Evolutionary conservation across 2,797 vertebrate genomes (phyloP).

Genomic region (Gouania willdenowi): DNA sequence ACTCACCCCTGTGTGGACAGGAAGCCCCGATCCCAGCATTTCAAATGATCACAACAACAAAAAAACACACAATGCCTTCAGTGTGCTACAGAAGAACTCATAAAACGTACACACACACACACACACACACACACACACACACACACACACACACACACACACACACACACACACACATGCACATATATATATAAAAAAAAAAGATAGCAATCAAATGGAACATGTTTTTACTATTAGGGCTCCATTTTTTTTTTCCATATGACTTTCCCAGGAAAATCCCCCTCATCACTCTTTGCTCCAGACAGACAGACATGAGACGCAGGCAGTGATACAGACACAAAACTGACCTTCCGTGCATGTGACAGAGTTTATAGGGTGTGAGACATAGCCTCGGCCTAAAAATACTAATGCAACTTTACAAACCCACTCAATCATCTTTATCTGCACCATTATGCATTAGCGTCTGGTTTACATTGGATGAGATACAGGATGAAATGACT

Average conservation of each 20-base stretch:
- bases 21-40: conserved; percentile 59
- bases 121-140: conserved; percentile 11
- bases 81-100: conserved; percentile 63
- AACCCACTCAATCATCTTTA: conserved; percentile 1
- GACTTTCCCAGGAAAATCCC: conserved; percentile 77
- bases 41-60: conserved; percentile 67
- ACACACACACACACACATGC: conserved; percentile 24
- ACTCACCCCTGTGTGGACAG: conserved; percentile 61
- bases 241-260: conserved; percentile 63
- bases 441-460: conserved; percentile 3
- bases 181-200: conserved; percentile 6
- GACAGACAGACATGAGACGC: conserved; percentile 65
- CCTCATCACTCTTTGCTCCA: conserved; percentile 59
- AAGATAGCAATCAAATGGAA: conserved; percentile 58
- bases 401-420: conserved; percentile 14
- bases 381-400: conserved; percentile 8
- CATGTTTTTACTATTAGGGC: conserved; percentile 74
- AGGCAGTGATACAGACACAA: conserved; percentile 42
- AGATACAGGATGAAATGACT: conserved; percentile 8
- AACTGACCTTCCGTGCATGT: conserved; percentile 17
- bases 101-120: conserved; percentile 49
- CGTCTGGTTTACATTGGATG: conserved; percentile 29
- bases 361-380: conserved; percentile 21
- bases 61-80: conserved; percentile 70
- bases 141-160: background rate